Evolutionary conservation across 2,888 invertebrate species (phyloP).

Genomic region (Leucophenga montana): DNA sequence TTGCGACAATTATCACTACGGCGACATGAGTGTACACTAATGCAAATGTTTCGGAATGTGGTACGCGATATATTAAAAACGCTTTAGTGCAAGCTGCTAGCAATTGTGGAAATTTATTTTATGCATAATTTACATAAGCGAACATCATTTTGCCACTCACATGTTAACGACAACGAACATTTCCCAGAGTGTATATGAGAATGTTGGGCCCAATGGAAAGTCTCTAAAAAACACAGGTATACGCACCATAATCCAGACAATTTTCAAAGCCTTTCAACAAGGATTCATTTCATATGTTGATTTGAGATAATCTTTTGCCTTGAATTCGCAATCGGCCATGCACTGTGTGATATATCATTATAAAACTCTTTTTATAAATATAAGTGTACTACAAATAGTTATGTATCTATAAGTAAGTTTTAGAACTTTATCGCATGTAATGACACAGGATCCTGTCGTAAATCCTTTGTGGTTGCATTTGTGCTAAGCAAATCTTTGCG

Average conservation of each 20-base stretch:
- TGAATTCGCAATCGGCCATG: constrained; percentile 32
- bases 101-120: no score
- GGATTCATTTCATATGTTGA: constrained; percentile 1
- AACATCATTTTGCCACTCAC: no score
- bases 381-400: not conserved
- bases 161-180: no score
- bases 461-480: not conserved
- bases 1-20: constrained; percentile 68
- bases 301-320: constrained; percentile 22
- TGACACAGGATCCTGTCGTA: not conserved
- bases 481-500: not conserved
- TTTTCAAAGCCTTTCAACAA: constrained; percentile 23
- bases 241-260: constrained; percentile 23
- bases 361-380: not conserved
- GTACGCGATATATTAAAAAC: constrained; percentile 63
- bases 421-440: not conserved
- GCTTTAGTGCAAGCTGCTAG: constrained; percentile 38
- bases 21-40: constrained; percentile 65
- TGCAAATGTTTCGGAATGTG: constrained; percentile 66
- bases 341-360: not conserved
- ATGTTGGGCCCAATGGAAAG: no score
- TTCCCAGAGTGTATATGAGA: no score
- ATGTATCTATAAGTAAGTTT: not conserved
- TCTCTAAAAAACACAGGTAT: no score
- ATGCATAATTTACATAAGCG: no score